Conservation (phyloP, 2,888 invertebrate genomes). For the Gibbula magus region DNA sequence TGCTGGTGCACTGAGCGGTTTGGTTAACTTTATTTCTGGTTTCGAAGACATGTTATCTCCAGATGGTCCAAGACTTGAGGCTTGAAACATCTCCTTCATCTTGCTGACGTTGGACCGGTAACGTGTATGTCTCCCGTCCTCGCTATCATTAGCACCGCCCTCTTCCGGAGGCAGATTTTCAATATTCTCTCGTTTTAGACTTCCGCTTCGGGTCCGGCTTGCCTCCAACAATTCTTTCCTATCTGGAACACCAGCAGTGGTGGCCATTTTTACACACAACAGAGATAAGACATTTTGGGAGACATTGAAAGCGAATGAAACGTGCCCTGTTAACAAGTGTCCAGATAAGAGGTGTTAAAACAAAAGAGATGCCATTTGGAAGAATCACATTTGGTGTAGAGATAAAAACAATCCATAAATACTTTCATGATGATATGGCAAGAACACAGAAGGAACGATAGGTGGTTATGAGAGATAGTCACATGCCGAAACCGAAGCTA, state of each 20-base stretch:
- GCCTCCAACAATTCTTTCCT: conserved; percentile 48
- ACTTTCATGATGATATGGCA: too few relatives aligned
- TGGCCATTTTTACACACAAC: neutral
- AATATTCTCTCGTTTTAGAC: conserved; percentile 40
- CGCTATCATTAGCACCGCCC: conserved; percentile 3
- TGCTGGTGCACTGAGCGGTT: neutral
- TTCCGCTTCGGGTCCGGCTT: conserved; percentile 57
- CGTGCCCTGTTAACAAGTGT: conserved; percentile 1
- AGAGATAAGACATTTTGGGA: neutral
- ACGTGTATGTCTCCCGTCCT: conserved; percentile 6
- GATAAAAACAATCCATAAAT: too few relatives aligned
- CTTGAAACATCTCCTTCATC: conserved; percentile 68
- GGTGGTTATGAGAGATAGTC: too few relatives aligned
- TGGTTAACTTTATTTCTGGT: conserved; percentile 7
- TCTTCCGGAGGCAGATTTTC: conserved; percentile 36
- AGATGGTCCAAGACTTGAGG: conserved; percentile 15
- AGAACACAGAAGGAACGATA: too few relatives aligned
- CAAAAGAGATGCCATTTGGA: neutral
- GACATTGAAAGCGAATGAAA: neutral
- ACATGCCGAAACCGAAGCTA: too few relatives aligned
- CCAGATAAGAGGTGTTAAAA: neutral
- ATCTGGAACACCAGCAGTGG: neutral
- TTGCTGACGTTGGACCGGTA: conserved; percentile 66
- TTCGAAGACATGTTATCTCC: neutral
- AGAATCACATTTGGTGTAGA: neutral